Conservation (phyloP, 2,888 invertebrate genomes). For the Petrolisthes cinctipes region DNA sequence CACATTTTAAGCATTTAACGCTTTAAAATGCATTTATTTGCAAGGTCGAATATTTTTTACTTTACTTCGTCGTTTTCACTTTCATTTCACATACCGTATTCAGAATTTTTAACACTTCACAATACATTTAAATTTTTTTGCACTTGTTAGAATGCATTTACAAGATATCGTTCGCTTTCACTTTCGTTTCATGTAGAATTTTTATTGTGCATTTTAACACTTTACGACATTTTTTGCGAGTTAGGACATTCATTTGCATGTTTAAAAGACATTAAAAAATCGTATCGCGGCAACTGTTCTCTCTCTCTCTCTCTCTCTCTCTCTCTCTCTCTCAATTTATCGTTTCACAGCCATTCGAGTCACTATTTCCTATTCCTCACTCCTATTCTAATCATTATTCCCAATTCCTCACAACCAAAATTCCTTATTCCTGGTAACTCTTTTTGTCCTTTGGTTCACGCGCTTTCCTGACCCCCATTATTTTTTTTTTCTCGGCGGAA, state of each 20-base stretch:
- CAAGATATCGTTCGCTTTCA: too few species aligned
- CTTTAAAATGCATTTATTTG: too few species aligned
- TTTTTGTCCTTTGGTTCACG: conserved; percentile 7
- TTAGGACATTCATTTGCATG: not conserved
- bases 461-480: not conserved
- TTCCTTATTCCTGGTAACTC: not conserved
- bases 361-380: not conserved
- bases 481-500: not conserved
- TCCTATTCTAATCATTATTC: not conserved
- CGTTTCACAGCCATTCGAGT: not conserved
- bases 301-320: conserved; percentile 16
- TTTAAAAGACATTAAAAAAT: not conserved
- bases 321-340: not conserved
- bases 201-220: too few species aligned
- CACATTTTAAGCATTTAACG: too few species aligned
- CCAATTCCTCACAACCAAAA: not conserved
- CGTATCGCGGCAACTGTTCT: not conserved
- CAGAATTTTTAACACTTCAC: too few species aligned
- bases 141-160: too few species aligned
- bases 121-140: too few species aligned
- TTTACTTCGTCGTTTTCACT: too few species aligned
- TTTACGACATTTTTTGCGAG: not conserved
- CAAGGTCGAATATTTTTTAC: too few species aligned
- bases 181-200: too few species aligned
- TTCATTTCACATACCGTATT: too few species aligned